Evolutionary conservation across 2,888 invertebrate genomes (phyloP), one percentile per base, ranked within the genome.

Genomic region (Creontiades dilutus): DNA sequence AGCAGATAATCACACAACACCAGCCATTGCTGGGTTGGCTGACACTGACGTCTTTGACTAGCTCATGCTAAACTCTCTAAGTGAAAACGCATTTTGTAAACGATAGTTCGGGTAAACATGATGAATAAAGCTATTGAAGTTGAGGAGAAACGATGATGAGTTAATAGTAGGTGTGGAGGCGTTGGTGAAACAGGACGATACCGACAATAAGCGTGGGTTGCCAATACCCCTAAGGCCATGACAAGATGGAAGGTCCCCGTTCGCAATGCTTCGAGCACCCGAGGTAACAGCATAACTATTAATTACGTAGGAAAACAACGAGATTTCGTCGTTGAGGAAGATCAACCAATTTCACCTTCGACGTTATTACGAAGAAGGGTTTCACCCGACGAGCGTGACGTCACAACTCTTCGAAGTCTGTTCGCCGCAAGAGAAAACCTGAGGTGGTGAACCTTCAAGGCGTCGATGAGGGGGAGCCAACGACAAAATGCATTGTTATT

Each of bases 311-410:
- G 23, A 68, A 68, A 68, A 23, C 23, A 68, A 68, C 23, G 23
- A 68, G 23, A 68, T 23, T 23, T 13, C 23, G 23, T 68, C 68
- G 27, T 68, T 12, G 68, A 23, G 68, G 68, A 68, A 68, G 68
- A 68, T 68, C 23, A 68, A 68, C 68, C 68, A 68, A 68, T 68
- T 68, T 68, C 68, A 68, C 68, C 68, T 68, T 68, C 68, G 68
- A 68, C 23, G 68, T 11, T 68, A 68, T 68, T 68, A 68, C 68
- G 68, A 52, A 5, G 57, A 68, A 68, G 68, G 68, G 68, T 68
- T 68, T 68, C 68, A 68, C 68, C 23, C 68, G 61, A 61, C 68
- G 23, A 12, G 61, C 68, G 68, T 68, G 68, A 68, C 68, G 68
- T 68, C 68, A 68, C 68, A 68, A 4, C 16, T 16, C 57, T 57